Evolutionary conservation across 2,797 vertebrate species (phyloP), one percentile per base, ranked within the genome.

Genomic region (Heterohyrax brucei): DNA sequence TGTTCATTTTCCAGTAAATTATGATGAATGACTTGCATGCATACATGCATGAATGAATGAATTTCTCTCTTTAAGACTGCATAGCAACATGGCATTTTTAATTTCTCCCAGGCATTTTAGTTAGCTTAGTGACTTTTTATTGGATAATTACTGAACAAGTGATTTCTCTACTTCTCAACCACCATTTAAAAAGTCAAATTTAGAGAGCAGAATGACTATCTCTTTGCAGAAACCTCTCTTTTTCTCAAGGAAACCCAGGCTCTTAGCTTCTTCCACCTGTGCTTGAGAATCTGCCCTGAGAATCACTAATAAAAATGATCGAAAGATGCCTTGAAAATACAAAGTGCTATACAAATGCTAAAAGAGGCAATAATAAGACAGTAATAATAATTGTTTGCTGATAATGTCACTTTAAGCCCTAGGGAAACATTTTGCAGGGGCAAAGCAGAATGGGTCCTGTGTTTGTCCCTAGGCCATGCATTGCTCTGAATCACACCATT

Each of bases 331-430:
- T 96, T 97, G 97, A 97, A 97, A 97, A 97, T 97, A 96, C 94
- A 87, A 95, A 98, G 87, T 97, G 87, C 93, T 81, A 93, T 96
- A 96, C 96, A 98, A 98, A 97, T 97, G 97, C 93, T 98, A 97
- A 98, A 95, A 81, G 97, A 97, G 90, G 96, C 95, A 97, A 97
- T 96, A 96, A 97, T 94, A 96, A 97, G 96, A 96, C 85, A 96
- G 94, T 96, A 96, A 97, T 97, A 97, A 97, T 97, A 96, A 96
- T 95, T 96, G 77, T 96, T 97, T 97, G 83, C 75, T 97, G 96
- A 94, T 97, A 98, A 96, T 28, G 9, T 98, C 95, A 92, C 76
- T 95, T 96, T 56, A 91, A 92, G 46, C 97, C 89, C 96, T 93
- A 24, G 94, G 94, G 95, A 97, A 84, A 93, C 72, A 73, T 96